Evolutionary conservation across 2,113 vertebrate genomes (phyloP), one percentile per base, ranked within the genome.

Genomic region (Mustelus asterias): DNA sequence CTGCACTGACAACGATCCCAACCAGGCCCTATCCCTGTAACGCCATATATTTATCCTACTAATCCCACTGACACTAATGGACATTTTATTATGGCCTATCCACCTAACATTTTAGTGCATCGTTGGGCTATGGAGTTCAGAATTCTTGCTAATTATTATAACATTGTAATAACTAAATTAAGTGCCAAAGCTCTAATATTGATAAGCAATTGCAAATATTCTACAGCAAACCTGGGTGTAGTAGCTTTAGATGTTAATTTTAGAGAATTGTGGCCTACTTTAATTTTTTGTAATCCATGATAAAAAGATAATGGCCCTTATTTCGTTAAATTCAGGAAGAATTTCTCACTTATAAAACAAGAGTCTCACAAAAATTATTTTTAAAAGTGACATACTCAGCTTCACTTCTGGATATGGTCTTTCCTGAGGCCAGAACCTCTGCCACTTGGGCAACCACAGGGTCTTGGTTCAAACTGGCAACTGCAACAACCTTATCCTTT

Each of bases 401-500:
- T 96, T 98, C 97, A n/a, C 97, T 96, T 96, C 98, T 99, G 60
- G 98, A 98, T 96, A 98, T 97, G 70, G 69, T 96, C 95, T 97
- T 97, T n/a, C 98, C 98, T 0, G 96, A 96, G 13, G 97, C 96
- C 96, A 99, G 97, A 96, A 98, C 96, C 96, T 99, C 98, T 48
- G 98, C 98, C 9, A 98, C 96, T 58, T 96, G 96, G 67, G 98
- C 96, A 65, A 99, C 98, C 58, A 97, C 97, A 10, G 98, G 98
- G 96, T 99, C 98, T 0, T 97, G 98, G 97, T 98, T 97, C 96
- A 99, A 96, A 97, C 98, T 98, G 96, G 98, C 98, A 1, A 97
- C 98, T 83, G 98, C 98, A 3, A 98, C 97, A 96, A 99, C 98
- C 4, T 96, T 96, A 37, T 98, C 97, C 0, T 97, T 97, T 96